Evolutionary conservation across 1,140 invertebrate genomes (phyloP).

Genomic region (Drosophila murphyi): DNA sequence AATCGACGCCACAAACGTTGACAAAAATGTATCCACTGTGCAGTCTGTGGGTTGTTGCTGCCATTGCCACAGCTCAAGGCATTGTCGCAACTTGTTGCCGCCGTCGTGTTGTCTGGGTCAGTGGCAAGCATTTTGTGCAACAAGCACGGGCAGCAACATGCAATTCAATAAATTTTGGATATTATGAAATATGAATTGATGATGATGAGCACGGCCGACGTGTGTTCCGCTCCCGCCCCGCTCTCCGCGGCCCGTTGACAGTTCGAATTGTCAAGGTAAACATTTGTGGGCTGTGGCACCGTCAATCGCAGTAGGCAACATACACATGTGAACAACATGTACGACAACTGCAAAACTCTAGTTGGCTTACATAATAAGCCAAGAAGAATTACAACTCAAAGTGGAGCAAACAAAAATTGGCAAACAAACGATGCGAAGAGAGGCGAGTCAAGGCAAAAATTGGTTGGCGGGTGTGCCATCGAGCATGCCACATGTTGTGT

Average conservation of each 20-base stretch:
- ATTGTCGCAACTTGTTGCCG: constrained; percentile 59
- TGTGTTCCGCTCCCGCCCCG: not conserved
- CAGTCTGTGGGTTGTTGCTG: constrained; percentile 26
- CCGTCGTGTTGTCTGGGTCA: constrained; percentile 67
- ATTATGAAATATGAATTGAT: constrained; percentile 68
- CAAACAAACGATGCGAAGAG: constrained; percentile 50
- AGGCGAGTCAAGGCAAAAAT: not conserved
- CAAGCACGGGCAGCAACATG: constrained; percentile 25
- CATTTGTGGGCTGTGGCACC: constrained; percentile 51
- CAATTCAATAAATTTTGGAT: constrained; percentile 50
- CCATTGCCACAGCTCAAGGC: constrained; percentile 46
- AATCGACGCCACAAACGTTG: constrained; percentile 47
- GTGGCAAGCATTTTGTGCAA: constrained; percentile 59
- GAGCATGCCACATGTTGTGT: constrained; percentile 32
- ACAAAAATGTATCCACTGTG: constrained; percentile 65
- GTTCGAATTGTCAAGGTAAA: constrained; percentile 64
- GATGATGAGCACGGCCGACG: constrained; percentile 28
- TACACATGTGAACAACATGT: not conserved
- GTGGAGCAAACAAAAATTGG: constrained; percentile 62
- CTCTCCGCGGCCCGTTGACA: constrained; percentile 32
- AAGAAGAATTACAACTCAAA: constrained; percentile 64
- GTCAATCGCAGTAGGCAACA: constrained; percentile 53
- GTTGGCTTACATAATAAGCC: constrained; percentile 46
- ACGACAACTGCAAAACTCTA: constrained; percentile 28
- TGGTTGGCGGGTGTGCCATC: not conserved